Evolutionary conservation across 2,113 vertebrate genomes (phyloP).

Genomic region (Oncorhynchus gorbuscha): DNA sequence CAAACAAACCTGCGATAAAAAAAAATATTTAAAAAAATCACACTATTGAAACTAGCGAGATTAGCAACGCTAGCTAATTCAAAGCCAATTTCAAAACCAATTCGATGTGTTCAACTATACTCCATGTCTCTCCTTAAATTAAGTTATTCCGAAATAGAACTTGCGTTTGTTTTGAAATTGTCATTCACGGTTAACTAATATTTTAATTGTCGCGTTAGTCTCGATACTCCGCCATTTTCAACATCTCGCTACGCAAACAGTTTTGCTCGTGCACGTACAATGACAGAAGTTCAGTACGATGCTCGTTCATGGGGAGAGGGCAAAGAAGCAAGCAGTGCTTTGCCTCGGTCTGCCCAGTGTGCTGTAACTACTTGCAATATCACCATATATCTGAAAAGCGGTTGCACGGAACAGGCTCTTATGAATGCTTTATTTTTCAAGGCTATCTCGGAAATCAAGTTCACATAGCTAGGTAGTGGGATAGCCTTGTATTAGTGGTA

Average conservation of each 20-base stretch:
- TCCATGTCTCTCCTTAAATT: conserved; percentile 31
- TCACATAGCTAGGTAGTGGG: too few species aligned
- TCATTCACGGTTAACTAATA: conserved; percentile 51
- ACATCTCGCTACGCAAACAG: conserved; percentile 78
- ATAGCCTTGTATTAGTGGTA: too few species aligned
- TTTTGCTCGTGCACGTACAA: conserved; percentile 51
- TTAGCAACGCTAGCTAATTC: conserved; percentile 55
- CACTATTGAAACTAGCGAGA: conserved; percentile 52
- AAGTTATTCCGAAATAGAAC: conserved; percentile 14
- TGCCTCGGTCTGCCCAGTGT: not conserved
- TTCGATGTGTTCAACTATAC: conserved; percentile 22
- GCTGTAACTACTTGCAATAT: not conserved
- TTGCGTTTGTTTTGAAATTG: conserved; percentile 23
- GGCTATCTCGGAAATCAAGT: too few species aligned
- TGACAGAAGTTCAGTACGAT: not conserved
- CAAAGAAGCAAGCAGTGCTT: not conserved
- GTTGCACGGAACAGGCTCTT: not conserved
- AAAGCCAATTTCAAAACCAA: conserved; percentile 41
- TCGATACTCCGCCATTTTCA: conserved; percentile 81
- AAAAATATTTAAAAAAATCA: conserved; percentile 35
- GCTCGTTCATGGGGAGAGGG: conserved; percentile 6
- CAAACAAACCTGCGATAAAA: conserved; percentile 67
- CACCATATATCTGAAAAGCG: not conserved
- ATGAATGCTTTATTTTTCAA: not conserved
- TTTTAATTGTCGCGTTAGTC: conserved; percentile 67